Evolutionary conservation across 2,113 vertebrate species (phyloP).

Genomic region (Eulemur rufifrons): DNA sequence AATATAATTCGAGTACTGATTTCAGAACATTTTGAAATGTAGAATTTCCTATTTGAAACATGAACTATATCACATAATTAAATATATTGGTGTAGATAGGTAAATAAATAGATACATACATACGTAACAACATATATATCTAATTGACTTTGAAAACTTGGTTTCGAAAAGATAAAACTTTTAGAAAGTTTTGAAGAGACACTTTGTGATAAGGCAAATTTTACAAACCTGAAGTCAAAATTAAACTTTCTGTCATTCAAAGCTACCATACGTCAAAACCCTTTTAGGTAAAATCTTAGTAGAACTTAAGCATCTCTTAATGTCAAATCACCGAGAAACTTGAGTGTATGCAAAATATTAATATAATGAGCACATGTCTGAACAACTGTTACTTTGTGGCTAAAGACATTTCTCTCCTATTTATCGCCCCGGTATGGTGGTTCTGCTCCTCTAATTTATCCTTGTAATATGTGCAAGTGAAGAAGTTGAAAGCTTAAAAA

Average conservation of each 20-base stretch:
- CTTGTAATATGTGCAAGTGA: not conserved
- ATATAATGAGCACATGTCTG: not conserved
- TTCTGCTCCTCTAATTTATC: not conserved
- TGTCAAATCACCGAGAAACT: not conserved
- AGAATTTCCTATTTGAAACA: slow-evolving; percentile 36
- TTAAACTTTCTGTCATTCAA: not conserved
- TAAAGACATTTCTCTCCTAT: not conserved
- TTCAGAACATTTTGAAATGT: not conserved
- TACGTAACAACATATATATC: not conserved
- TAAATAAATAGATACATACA: not conserved
- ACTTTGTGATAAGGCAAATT: not conserved
- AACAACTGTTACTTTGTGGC: not conserved
- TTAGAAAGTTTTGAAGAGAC: not conserved
- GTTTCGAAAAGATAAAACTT: not conserved
- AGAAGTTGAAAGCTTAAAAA: not conserved
- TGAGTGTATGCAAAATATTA: not conserved
- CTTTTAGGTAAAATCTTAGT: not conserved
- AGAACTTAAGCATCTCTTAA: not conserved
- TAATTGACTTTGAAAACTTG: not conserved
- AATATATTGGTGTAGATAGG: not conserved
- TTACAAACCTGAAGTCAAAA: not conserved
- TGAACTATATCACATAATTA: not conserved
- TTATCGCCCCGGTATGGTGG: not conserved
- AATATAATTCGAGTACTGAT: too few relatives aligned
- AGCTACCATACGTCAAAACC: not conserved